Conservation (phyloP, 2,888 invertebrate species). For the Lamellibrachia columna region DNA sequence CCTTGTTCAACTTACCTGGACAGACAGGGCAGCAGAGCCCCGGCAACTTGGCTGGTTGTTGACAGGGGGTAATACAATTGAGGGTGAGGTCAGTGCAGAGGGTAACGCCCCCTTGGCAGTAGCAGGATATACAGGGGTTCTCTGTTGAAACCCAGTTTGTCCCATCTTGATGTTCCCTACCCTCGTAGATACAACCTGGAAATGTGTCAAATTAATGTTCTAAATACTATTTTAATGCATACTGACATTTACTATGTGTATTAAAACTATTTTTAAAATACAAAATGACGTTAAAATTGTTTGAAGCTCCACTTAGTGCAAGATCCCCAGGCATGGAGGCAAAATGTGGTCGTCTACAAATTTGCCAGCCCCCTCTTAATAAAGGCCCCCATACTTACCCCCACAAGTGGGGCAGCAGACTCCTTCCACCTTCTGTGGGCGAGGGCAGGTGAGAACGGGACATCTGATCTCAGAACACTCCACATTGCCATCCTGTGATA, state of each 20-base stretch:
- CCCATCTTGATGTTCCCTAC: background rate
- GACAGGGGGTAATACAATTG: slow-evolving; percentile 49
- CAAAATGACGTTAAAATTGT: background rate
- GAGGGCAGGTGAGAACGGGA: slow-evolving; percentile 27
- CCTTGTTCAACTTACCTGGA: slow-evolving; percentile 58
- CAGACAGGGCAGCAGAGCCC: slow-evolving; percentile 72
- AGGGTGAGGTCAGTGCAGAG: slow-evolving; percentile 43
- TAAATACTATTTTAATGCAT: background rate
- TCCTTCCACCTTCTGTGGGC: background rate
- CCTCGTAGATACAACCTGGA: background rate
- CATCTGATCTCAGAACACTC: slow-evolving; percentile 38
- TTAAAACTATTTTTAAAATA: background rate
- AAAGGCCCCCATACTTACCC: background rate
- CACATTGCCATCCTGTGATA: slow-evolving; percentile 41
- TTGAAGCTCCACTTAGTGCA: background rate
- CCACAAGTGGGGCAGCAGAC: slow-evolving; percentile 16
- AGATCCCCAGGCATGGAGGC: background rate
- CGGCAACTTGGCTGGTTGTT: slow-evolving; percentile 56
- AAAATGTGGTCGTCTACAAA: background rate
- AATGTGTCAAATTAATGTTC: background rate
- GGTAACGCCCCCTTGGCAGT: slow-evolving; percentile 46
- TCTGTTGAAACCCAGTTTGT: background rate
- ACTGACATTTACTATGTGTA: background rate
- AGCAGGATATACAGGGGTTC: background rate
- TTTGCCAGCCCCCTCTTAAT: background rate